Evolutionary conservation across 2,113 vertebrate genomes (phyloP).

Genomic region (Python bivittatus): DNA sequence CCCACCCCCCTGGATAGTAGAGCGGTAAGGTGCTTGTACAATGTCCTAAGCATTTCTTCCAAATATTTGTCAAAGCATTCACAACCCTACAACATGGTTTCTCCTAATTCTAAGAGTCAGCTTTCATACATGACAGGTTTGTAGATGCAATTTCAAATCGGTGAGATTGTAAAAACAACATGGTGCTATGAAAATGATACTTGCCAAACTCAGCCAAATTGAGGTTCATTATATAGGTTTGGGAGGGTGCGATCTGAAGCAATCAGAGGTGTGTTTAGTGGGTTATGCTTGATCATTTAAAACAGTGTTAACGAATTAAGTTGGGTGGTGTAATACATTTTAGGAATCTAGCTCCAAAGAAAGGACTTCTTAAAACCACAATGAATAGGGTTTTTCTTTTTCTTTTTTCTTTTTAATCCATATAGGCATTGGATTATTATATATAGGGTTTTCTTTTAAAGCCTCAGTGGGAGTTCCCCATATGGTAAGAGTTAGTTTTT

Average conservation of each 20-base stretch:
- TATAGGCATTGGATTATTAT: background rate
- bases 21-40: background rate
- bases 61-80: background rate
- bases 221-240: background rate
- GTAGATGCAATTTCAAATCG: background rate
- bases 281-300: background rate
- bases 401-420: background rate
- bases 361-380: background rate
- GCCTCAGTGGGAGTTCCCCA: conserved; percentile 5
- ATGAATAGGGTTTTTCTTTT: background rate
- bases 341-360: background rate
- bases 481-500: conserved; percentile 15
- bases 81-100: background rate
- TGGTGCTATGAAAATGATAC: background rate
- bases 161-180: background rate
- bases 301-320: background rate
- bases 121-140: background rate
- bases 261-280: background rate
- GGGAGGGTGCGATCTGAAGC: background rate
- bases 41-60: background rate
- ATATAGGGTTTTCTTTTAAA: background rate
- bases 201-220: background rate
- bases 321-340: background rate
- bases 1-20: background rate
- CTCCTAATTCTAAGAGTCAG: background rate